A percentile compares a stretch with the other conserved stretches of the same genome.
Conservation (phyloP, 2,797 vertebrate genomes). For the Parambassis ranga region DNA sequence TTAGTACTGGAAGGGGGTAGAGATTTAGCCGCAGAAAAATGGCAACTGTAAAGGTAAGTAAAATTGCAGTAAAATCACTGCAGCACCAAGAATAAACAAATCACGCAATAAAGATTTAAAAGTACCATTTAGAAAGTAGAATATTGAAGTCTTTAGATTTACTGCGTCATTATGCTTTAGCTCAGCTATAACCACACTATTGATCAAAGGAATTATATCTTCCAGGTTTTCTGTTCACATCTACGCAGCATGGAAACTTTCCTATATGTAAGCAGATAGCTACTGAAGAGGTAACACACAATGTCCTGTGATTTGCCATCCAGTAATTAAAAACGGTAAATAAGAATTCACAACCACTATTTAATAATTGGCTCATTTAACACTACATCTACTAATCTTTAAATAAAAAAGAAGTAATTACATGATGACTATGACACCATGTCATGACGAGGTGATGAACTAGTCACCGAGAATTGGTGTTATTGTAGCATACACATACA, state of each 20-base stretch:
- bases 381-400: background rate
- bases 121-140: slow-evolving; percentile 44
- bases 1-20: slow-evolving; percentile 65
- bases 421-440: background rate
- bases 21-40: slow-evolving; percentile 43
- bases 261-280: slow-evolving; percentile 18
- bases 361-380: too few relatives aligned
- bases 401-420: background rate
- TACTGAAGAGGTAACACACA: slow-evolving; percentile 28
- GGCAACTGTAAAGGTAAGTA: slow-evolving; percentile 49
- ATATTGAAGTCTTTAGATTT: slow-evolving; percentile 60
- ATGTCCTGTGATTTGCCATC: too few relatives aligned
- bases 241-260: slow-evolving; percentile 15
- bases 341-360: too few relatives aligned
- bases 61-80: slow-evolving; percentile 42
- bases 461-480: background rate
- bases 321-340: slow-evolving; percentile 8
- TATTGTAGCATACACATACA: background rate
- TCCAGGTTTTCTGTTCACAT: slow-evolving; percentile 34
- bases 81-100: slow-evolving; percentile 41
- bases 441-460: slow-evolving; percentile 11
- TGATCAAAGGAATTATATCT: slow-evolving; percentile 54
- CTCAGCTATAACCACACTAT: slow-evolving; percentile 52
- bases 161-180: slow-evolving; percentile 42
- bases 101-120: slow-evolving; percentile 52